Base-by-base conservation (phyloP, 2,888 invertebrate genomes). In the Sarcophaga variegata region DNA sequence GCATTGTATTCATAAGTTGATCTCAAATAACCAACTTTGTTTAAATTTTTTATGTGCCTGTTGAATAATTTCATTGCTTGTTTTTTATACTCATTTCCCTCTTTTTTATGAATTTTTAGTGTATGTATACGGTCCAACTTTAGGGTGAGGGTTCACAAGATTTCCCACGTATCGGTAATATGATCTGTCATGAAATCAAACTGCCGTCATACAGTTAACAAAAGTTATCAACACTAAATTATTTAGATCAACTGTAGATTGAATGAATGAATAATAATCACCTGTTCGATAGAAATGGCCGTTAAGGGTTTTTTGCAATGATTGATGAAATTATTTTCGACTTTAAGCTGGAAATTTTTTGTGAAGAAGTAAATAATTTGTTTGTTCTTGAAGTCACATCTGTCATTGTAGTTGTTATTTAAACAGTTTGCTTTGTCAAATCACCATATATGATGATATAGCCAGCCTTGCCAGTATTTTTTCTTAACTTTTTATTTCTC, bases 101-200 rank as follows among this genome's bases (percentile, higher is more conserved):
- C 25, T 4, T 27, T 71, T 76, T 64, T 49, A 0, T 47, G 12
- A 11, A 66, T 67, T 63, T 59, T 37, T 37, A 37, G 0, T 37
- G 37, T 8, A 37, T 17, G 59, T 22, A 8, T 47, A 70, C 45
- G 70, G 49, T 17, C 60, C 59, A 63, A 72, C 64, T 49, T 81
- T 22, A 72, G 75, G 77, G 75, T 63, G 80, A 79, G 81, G 71
- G 79, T 69, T 67, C 78, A 88, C 89, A 88, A 89, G 89, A 89
- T 91, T 92, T 92, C 92, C 89, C 91, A 91, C 91, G 91, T 91
- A 92, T 90, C 89, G 88, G 92, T 90, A 89, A 92, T 90, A 82
- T 86, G 91, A 92, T 92, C 90, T 85, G 86, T 78, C 88, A 83
- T 88, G 88, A 88, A 89, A 88, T 91, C 90, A 91, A 92, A 92